Evolutionary conservation across 92 coral and sea anemone species (phyloP).

Genomic region (Porites divaricata): DNA sequence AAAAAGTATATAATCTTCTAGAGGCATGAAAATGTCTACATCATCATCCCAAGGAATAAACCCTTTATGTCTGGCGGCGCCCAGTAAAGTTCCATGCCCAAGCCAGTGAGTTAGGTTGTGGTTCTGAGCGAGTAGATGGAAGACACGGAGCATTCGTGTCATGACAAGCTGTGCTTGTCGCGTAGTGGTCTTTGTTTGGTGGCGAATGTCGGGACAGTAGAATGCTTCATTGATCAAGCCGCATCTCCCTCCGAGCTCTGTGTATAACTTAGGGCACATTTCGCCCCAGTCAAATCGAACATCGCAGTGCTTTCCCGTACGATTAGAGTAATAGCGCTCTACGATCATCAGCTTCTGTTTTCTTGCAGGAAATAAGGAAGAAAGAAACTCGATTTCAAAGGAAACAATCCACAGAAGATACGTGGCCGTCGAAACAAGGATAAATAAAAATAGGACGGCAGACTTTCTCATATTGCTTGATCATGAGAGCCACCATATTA

Average conservation of each 20-base stretch:
- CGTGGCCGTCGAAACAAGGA: background rate
- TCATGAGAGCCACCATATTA: too few relatives aligned
- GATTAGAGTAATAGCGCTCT: conserved; percentile 13
- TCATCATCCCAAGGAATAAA: conserved; percentile 87
- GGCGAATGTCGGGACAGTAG: conserved; percentile 72
- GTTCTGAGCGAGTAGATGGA: conserved; percentile 69
- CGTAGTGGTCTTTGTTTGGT: background rate
- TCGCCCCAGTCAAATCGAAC: conserved; percentile 35
- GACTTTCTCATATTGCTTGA: background rate
- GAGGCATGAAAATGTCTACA: conserved; percentile 64
- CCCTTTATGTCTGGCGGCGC: conserved; percentile 82
- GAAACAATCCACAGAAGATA: background rate
- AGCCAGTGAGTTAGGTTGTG: conserved; percentile 71
- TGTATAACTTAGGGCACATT: conserved; percentile 78
- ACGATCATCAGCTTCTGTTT: background rate
- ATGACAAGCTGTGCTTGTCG: conserved; percentile 69
- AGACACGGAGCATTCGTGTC: conserved; percentile 60
- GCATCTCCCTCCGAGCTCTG: conserved; percentile 67
- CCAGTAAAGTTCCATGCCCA: conserved; percentile 69
- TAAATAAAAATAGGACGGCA: background rate
- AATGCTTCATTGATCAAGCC: conserved; percentile 18
- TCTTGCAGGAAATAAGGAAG: background rate
- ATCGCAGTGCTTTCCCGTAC: conserved; percentile 18
- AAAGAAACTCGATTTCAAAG: background rate
- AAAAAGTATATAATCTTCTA: conserved; percentile 66